These are phyloP conservation scores for Ctenicera cuprea DNA, from an alignment of 2,888 invertebrate species.

Conservation along the genomic window DNA sequence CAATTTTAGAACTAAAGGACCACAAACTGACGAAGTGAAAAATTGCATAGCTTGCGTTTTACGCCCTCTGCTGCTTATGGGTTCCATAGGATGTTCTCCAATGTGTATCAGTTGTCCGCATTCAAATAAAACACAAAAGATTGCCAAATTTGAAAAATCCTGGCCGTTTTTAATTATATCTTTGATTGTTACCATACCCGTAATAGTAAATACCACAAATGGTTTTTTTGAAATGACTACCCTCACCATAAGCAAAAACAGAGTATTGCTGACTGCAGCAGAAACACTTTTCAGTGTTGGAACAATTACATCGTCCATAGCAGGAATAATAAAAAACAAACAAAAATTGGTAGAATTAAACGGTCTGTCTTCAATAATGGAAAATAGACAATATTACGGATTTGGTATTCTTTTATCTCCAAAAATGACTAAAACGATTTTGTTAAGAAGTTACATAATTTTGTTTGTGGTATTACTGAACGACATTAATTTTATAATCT, in stretches of 20 bases:
- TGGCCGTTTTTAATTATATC: background rate
- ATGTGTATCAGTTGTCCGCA: background rate
- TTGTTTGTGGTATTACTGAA: background rate
- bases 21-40: too few relatives aligned
- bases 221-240: background rate
- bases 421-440: background rate
- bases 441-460: background rate
- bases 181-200: background rate
- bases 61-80: background rate
- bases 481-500: background rate
- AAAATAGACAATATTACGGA: background rate
- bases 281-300: background rate
- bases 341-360: background rate
- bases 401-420: background rate
- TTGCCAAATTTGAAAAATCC: background rate
- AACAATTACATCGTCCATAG: background rate
- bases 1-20: too few relatives aligned
- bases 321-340: background rate
- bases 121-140: background rate
- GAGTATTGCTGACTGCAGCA: background rate
- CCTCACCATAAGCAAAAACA: background rate
- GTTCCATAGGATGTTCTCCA: constrained; percentile 3
- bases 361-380: background rate
- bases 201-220: background rate
- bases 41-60: background rate